Evolutionary conservation across 2,888 invertebrate species (phyloP), one percentile per base, ranked within the genome.

Genomic region (Drosophila mayaguana): DNA sequence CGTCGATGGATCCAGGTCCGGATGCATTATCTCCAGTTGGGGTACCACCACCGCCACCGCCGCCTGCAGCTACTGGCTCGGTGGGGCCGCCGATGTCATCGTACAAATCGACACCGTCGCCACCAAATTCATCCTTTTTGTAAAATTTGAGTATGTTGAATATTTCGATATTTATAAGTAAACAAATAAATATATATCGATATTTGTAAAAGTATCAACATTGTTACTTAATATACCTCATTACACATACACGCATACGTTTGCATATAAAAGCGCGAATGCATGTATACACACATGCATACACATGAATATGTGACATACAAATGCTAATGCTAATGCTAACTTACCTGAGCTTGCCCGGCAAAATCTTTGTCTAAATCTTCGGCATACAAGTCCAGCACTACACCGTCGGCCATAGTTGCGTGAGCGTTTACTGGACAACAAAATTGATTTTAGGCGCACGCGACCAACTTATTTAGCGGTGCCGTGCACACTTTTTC

Each of bases 361-460:
- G 88, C 81, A 76, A 98, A 98, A 94, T 98, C 98, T 92, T 97
- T 97, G 94, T 98, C 98, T 93, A 98, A 96, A 95, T 98, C 98
- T 93, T 98, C 98, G 87, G 97, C 97, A 94, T 98, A 98, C 91
- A 98, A 95, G 96, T 98, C 98, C 94, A 98, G 97, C 94, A 98
- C 98, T 93, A 96, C 96, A 94, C 97, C 96, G 94, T 98, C 98
- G 94, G 97, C 97, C 97, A 97, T 97, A 95, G 94, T 95, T 85
- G 65, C 72, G 81, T 62, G 50, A 54, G 51, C 56, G 65, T 64
- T 48, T 36, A 65, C 56, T 72, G 72, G 28, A 68, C 63, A 18
- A 72, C n/a, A 22, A 64, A 68, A 61, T 55, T 67, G 25, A 65
- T 72, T 64, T 42, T 62, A 54, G 62, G 38, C 50, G 46, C 78